Percentiles rank a stretch among this genome's conserved stretches.
Evolutionary conservation across 2,113 vertebrate genomes (phyloP).

Genomic region (Chascanopsetta lugubris): DNA sequence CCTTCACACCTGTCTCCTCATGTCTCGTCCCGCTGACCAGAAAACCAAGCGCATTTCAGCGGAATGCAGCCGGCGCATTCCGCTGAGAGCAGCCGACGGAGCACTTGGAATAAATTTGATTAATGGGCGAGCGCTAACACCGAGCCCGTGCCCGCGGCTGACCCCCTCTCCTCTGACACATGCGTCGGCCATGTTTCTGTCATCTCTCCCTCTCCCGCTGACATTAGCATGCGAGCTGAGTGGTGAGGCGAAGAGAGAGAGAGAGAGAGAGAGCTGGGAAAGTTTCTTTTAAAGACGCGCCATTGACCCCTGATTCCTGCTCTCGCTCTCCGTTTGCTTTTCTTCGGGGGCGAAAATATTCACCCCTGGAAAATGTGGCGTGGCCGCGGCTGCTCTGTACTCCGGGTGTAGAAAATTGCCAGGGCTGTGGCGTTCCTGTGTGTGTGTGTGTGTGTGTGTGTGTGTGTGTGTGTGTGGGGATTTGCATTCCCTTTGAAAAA

Average conservation of each 20-base stretch:
- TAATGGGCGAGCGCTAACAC: slow-evolving; percentile 95
- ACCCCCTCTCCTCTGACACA: slow-evolving; percentile 92
- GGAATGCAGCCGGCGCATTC: not conserved
- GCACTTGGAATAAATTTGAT: slow-evolving; percentile 90
- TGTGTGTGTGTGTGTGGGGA: slow-evolving; percentile 47
- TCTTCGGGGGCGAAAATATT: slow-evolving; percentile 96
- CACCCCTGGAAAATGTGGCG: slow-evolving; percentile 88
- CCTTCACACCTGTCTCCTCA: not conserved
- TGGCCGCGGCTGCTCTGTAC: slow-evolving; percentile 80
- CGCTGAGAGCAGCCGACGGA: slow-evolving; percentile 78
- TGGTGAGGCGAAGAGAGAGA: slow-evolving; percentile 78
- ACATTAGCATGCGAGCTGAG: slow-evolving; percentile 90
- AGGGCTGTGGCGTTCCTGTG: slow-evolving; percentile 45
- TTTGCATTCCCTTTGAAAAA: slow-evolving; percentile 82
- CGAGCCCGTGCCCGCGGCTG: slow-evolving; percentile 88
- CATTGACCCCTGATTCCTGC: slow-evolving; percentile 90
- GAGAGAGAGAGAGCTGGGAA: no score
- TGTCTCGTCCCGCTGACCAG: not conserved
- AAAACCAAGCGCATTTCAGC: not conserved
- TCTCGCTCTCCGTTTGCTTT: slow-evolving; percentile 92
- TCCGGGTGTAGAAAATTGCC: slow-evolving; percentile 55
- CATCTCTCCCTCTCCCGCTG: slow-evolving; percentile 79
- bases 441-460: slow-evolving; percentile 44
- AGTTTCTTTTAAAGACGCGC: slow-evolving; percentile 91
- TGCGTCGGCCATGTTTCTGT: slow-evolving; percentile 89